Base-by-base conservation (phyloP, 2,888 invertebrate species). In the Drosophila rellima region DNA sequence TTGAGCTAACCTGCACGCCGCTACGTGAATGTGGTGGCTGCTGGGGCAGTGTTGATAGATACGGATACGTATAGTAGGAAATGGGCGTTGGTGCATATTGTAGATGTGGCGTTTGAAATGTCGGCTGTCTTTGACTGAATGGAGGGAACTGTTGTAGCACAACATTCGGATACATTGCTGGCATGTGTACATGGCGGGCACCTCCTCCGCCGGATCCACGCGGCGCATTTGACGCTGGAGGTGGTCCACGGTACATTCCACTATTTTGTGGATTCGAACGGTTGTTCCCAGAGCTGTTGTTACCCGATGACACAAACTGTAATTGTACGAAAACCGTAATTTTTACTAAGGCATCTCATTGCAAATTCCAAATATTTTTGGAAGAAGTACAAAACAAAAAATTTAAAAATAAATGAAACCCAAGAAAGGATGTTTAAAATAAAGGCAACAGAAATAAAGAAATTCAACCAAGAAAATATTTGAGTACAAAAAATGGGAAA, bases 111-210 rank as follows among this genome's bases (percentile, higher is more conserved):
- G 76, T 31, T 59, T 84, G 83, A 67, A 86, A 91, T 7, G 90
- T 62, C 47, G 81, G 88, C 42, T 90, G 91, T 18, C 92, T 84
- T 17, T 88, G 85, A 13, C 74, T 68, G 71, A 80, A 91, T 55
- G 87, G 79, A 44, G 87, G 80, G 67, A 79, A 91, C 79, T 81
- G 88, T 55, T 83, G 91, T 62, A 89, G 79, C 45, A 88, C 90
- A 72, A 90, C 91, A 70, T 81, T 91, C 67, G 79, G 89, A 85
- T 80, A 92, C 90, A 89, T 91, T 70, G 88, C 61, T 61, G 78
- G 82, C 65, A 91, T 81, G 37, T 82, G 88, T 18, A 91, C 79
- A 64, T 89, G 91, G 15, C 92, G 89, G 10, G 88, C 50, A 13
- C 73, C 69, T 8, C 65, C 69, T 5, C 61, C 57, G 5, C 63